Conservation (phyloP, 64 coral and sea anemone genomes). For the Pocillopora verrucosa region DNA sequence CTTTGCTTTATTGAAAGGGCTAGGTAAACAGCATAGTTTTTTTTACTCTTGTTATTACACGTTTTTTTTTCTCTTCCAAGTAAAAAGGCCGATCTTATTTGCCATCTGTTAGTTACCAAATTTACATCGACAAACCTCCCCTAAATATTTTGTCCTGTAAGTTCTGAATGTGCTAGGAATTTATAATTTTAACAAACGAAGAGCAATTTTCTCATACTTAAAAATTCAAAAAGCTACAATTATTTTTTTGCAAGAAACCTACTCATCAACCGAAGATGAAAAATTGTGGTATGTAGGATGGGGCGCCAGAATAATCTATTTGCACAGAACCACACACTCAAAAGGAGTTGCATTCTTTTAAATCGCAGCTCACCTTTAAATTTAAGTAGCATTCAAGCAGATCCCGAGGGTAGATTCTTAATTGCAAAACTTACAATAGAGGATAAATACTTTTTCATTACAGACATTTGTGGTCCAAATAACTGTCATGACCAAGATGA, state of each 20-base stretch:
- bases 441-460: neutral
- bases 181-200: neutral
- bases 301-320: neutral
- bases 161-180: neutral
- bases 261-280: neutral
- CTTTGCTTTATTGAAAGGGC: neutral
- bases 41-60: neutral
- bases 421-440: neutral
- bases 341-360: constrained; percentile 14
- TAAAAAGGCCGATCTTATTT: neutral
- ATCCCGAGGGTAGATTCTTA: neutral
- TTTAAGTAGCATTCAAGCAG: neutral
- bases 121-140: neutral
- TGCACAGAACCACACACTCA: neutral
- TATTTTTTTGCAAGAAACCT: neutral
- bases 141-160: neutral
- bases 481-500: neutral
- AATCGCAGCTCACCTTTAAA: neutral
- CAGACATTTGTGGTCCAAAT: neutral
- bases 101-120: neutral
- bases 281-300: constrained; percentile 10
- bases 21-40: neutral
- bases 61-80: too few species aligned
- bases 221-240: neutral
- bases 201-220: neutral